Evolutionary conservation across 2,113 vertebrate species (phyloP), one percentile per base, ranked within the genome.

Genomic region (Corapipo altera): DNA sequence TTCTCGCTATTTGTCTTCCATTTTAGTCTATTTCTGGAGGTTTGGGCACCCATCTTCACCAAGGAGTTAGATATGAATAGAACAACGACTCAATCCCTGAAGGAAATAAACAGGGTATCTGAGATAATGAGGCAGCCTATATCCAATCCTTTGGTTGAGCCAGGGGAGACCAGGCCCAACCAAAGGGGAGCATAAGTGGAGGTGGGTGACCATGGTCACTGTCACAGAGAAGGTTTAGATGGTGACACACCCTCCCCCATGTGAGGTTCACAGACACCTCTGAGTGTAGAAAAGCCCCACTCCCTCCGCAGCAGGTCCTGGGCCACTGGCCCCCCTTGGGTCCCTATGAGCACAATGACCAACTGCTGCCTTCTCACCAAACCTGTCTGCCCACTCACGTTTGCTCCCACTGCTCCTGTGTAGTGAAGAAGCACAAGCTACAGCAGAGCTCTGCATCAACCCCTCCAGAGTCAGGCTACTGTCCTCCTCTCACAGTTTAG

Each of bases 391-490:
- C 26, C 49, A 20, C 37, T 13, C 24, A 7, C 3, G 0, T 8
- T 12, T 43, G 8, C 27, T 37, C 12, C 23, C 76, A 13, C 28
- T 9, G 30, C 35, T 26, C 41, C 79, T 9, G 0, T 5, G 21
- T 1, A 33, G 26, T 2, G 23, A 27, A 4, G 24, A 32, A 58
- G 24, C 23, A 16, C 22, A 2, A 61, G 46, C 48, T 17, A 15
- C 9, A 5, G 16, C 57, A 75, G 19, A 52, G 24, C 52, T 37
- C 51, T 7, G 9, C 33, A 21, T 21, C 6, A 1, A 8, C 0
- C 30, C 55, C 64, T 35, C 58, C 2, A 1, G 37, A 33, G 30
- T 6, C 21, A 0, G 4, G 6, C 2, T 1, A 15, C 8, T 10
- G 12, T 15, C 78, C 46, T 46, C 28, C 26, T 54, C n/a, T 4